Conservation (phyloP, 2,113 vertebrate species). For the Calonectris borealis region DNA sequence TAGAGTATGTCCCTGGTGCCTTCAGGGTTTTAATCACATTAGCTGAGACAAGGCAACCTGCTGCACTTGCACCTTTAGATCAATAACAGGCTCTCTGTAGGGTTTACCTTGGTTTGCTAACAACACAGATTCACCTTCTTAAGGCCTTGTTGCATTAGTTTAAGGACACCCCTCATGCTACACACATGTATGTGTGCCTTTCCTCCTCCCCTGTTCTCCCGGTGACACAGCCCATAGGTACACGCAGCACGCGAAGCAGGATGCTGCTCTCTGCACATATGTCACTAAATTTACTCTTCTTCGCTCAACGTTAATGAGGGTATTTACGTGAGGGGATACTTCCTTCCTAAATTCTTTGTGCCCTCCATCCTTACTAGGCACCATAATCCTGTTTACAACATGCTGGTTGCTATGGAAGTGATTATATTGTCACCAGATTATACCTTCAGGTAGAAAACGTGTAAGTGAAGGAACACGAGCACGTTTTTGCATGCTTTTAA, state of each 20-base stretch:
- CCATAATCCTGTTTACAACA: neutral
- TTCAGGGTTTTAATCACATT: neutral
- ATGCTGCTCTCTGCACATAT: neutral
- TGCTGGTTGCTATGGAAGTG: neutral
- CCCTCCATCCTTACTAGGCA: neutral
- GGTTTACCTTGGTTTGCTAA: neutral
- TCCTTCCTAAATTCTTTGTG: neutral
- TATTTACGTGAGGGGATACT: neutral
- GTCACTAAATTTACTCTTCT: neutral
- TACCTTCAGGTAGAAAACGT: neutral
- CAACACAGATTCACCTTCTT: neutral
- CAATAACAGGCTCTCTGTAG: neutral
- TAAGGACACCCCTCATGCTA: neutral
- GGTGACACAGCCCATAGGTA: neutral
- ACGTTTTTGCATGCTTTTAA: neutral
- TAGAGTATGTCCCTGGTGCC: neutral
- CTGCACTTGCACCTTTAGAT: neutral
- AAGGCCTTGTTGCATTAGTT: neutral
- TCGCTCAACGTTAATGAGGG: fast-evolving
- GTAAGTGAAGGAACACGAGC: neutral
- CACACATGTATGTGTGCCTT: neutral
- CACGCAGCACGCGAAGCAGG: fast-evolving
- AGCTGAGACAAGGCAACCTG: neutral
- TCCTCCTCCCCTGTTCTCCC: neutral
- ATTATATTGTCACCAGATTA: neutral